Base-by-base conservation (phyloP, 2,888 invertebrate species). In the Megaustenia siamemsis region DNA sequence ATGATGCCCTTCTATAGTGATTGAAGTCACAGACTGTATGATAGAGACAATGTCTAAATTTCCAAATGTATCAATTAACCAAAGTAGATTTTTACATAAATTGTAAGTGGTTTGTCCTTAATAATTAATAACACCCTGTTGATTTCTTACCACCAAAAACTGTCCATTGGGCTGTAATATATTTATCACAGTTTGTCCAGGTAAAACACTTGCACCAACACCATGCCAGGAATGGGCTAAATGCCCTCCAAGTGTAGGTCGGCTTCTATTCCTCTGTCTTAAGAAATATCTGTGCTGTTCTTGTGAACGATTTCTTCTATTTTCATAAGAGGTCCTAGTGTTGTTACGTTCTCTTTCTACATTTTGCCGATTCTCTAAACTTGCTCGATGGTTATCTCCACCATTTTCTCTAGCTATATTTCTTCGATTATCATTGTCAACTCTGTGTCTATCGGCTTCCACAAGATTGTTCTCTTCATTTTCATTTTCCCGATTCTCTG, bases 401-500 rank as follows among this genome's bases (percentile, higher is more conserved):
- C 81, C 85, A 81, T 85, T 85, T 76, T 87, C 87, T n/a, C 78
- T 40, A 76, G 83, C 84, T 40, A 84, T 76, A 69, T 88, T 86
- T 53, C 77, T 84, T n/a, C 81, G 73, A 71, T 88, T 87, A 68
- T 87, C 87, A 73, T 77, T 83, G 40, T 85, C 85, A 35, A 86
- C 71, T 28, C 87, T 77, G 43, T 86, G 87, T 56, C 84, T 86
- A 69, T 88, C 87, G n/a, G 89, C 88, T 76, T 89, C 89, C 56
- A 88, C 88, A 28, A 86, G 75, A 63, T 82, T 82, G 56, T 88
- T 88, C 75, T 87, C 88, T 83, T 88, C 88, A 83, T 88, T 88
- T 86, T 88, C 89, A 86, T 88, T 88, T 28, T 88, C 87, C 45
- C 84, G 77, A 69, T 88, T 88, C 75, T 88, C 88, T n/a, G 77